phyloP scores from a whole-genome alignment of 2,113 vertebrate genomes.

The Cygnus buccinator region DNA sequence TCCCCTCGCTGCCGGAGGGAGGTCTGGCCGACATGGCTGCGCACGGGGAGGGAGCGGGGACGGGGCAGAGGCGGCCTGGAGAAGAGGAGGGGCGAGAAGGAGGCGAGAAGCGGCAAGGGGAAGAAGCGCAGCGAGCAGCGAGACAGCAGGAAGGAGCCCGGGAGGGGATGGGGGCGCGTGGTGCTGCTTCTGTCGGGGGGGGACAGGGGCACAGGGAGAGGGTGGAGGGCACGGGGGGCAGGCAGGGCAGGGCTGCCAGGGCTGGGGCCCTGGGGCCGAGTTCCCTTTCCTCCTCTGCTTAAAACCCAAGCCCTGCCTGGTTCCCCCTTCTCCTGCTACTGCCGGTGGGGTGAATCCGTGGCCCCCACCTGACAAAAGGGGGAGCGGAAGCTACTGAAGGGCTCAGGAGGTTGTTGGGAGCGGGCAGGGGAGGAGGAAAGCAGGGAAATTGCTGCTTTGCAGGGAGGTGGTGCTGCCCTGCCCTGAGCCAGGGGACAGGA shows the following conservation, averaged over 20 bases:
- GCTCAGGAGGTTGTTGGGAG: not conserved
- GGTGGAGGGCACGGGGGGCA: not conserved
- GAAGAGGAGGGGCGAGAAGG: not conserved
- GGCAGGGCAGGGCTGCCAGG: not conserved
- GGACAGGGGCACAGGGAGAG: too few species aligned
- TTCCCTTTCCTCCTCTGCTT: not conserved
- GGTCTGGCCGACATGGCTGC: not conserved
- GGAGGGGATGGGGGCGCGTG: not conserved
- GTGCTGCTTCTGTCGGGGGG: not conserved
- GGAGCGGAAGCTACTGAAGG: not conserved
- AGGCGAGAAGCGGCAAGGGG: accelerated
- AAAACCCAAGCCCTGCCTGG: not conserved
- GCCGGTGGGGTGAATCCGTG: not conserved
- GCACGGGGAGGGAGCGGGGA: not conserved
- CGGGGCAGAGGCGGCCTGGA: not conserved
- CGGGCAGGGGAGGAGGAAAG: not conserved
- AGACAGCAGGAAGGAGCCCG: not conserved
- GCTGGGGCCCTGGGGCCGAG: not conserved
- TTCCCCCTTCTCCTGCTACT: not conserved
- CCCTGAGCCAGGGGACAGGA: not conserved
- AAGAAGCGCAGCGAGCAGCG: not conserved
- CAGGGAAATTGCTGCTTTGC: not conserved
- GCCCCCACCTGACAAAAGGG: not conserved
- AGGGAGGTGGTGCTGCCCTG: not conserved
- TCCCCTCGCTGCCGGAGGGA: too few species aligned